These are phyloP conservation scores for Pedetes capensis DNA, from an alignment of 2,113 vertebrate genomes.

Conservation along the genomic window DNA sequence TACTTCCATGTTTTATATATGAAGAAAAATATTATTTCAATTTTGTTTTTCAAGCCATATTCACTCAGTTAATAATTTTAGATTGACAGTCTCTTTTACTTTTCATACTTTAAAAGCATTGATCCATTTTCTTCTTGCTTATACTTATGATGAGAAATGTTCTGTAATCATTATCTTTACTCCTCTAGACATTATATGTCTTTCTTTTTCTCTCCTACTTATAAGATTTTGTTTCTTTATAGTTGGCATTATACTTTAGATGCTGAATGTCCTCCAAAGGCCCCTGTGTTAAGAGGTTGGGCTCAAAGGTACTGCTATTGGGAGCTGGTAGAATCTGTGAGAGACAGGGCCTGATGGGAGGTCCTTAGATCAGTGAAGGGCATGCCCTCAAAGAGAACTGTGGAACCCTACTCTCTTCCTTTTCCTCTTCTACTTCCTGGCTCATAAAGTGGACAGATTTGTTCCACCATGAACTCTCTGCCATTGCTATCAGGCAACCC, in stretches of 20 bases:
- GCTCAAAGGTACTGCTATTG: neutral
- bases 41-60: neutral
- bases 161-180: neutral
- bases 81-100: neutral
- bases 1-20: neutral
- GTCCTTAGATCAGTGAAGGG: neutral
- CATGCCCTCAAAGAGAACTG: neutral
- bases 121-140: neutral
- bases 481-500: neutral
- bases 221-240: neutral
- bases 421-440: neutral
- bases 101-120: neutral
- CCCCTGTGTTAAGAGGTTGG: neutral
- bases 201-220: neutral
- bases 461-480: neutral
- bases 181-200: neutral
- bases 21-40: neutral
- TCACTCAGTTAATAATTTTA: neutral
- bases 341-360: too few relatives aligned
- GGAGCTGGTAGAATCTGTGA: neutral
- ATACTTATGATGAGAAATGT: neutral
- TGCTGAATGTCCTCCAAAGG: neutral
- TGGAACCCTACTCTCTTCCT: neutral
- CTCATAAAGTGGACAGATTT: neutral
- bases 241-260: neutral